A percentile compares a stretch with the other conserved stretches of the same genome.
phyloP scores from a whole-genome alignment of 2,888 invertebrate genomes.

The Thalpophila matura region DNA sequence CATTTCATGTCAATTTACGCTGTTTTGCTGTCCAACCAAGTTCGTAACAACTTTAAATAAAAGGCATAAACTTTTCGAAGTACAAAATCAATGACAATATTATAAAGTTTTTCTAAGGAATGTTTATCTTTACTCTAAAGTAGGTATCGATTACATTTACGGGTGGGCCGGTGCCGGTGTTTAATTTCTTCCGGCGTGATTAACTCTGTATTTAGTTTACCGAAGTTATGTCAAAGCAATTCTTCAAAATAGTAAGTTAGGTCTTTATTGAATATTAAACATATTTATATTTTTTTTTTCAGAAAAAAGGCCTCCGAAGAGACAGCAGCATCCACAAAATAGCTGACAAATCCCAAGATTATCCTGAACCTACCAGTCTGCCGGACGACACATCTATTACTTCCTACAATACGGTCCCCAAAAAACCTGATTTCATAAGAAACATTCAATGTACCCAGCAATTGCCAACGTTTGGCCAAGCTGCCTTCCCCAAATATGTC shows the following conservation, averaged over 20 bases:
- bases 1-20: neutral
- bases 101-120: neutral
- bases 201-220: neutral
- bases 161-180: neutral
- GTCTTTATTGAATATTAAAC: too few relatives aligned
- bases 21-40: neutral
- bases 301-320: conserved; percentile 58
- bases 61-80: neutral
- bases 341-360: conserved; percentile 60
- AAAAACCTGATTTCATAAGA: conserved; percentile 1
- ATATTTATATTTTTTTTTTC: conserved; percentile 36
- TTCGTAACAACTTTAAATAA: neutral
- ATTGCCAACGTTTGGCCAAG: conserved; percentile 66
- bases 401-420: neutral
- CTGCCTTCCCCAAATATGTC: conserved; percentile 64
- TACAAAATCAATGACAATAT: neutral
- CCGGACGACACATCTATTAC: conserved; percentile 47
- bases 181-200: neutral
- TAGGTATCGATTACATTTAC: neutral
- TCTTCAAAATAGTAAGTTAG: too few relatives aligned
- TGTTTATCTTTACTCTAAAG: neutral
- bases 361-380: conserved; percentile 71
- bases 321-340: conserved; percentile 46
- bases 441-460: neutral
- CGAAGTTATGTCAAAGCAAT: neutral